Percentiles rank a stretch among this genome's conserved stretches.
Conservation (phyloP, 2,113 vertebrate species). For the Microtus oregoni region DNA sequence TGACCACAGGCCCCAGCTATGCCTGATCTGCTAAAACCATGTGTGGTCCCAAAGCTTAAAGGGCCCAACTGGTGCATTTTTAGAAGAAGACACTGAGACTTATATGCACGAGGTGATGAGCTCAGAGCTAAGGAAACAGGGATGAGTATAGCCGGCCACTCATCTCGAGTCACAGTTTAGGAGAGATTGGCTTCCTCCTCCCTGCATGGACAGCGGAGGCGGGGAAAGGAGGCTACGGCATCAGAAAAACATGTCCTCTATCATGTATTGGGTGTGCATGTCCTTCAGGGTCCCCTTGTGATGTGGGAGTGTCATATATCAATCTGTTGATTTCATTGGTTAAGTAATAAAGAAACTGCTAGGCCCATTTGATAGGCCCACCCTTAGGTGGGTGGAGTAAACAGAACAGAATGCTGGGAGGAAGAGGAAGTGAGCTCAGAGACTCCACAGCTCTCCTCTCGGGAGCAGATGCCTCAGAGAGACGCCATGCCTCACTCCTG, state of each 20-base stretch:
- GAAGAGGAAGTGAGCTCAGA: too few species aligned
- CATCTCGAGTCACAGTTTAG: background rate
- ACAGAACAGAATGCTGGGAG: too few species aligned
- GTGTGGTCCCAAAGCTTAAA: background rate
- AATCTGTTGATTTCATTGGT: too few species aligned
- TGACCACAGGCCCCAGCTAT: rapidly evolving
- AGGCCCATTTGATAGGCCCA: too few species aligned
- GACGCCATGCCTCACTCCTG: too few species aligned
- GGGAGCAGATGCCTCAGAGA: too few species aligned
- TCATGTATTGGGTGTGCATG: background rate
- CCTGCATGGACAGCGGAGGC: background rate
- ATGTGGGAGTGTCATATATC: too few species aligned
- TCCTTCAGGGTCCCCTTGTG: background rate
- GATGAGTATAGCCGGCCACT: background rate
- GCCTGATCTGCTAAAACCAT: background rate
- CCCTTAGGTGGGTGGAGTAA: too few species aligned
- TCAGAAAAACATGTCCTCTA: background rate
- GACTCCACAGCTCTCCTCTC: too few species aligned
- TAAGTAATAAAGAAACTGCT: too few species aligned
- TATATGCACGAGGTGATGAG: background rate
- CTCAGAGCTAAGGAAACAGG: background rate
- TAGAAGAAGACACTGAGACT: background rate
- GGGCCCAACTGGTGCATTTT: background rate
- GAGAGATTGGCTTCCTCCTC: background rate
- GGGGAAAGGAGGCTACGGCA: background rate